These are phyloP conservation scores for Willowsia nigromaculata DNA, from an alignment of 2,888 invertebrate genomes.

Conservation along the genomic window DNA sequence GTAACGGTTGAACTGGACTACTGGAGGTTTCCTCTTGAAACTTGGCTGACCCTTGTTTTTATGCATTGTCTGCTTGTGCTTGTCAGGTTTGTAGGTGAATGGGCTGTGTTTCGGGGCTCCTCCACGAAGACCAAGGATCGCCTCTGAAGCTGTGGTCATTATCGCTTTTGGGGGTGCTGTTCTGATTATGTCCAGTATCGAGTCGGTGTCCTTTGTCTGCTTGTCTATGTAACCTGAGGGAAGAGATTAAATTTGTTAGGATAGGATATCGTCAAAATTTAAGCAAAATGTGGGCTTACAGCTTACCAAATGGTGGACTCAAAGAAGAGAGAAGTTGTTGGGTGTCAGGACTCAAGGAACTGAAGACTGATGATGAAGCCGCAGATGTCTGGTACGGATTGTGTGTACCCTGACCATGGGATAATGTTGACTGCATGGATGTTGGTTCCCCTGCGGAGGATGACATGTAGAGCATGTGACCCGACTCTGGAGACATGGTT, in stretches of 20 bases:
- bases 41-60: too few relatives aligned
- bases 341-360: background rate
- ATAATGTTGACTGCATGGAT: background rate
- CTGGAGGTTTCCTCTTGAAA: too few relatives aligned
- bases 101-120: background rate
- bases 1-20: too few relatives aligned
- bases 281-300: too few relatives aligned
- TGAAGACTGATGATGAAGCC: background rate
- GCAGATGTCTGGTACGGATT: background rate
- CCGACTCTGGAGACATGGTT: too few relatives aligned
- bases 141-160: constrained; percentile 49
- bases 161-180: constrained; percentile 53
- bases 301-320: too few relatives aligned
- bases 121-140: background rate
- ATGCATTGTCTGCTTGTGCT: too few relatives aligned
- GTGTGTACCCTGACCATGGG: background rate
- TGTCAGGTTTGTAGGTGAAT: background rate
- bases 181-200: background rate
- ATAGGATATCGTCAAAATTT: too few relatives aligned
- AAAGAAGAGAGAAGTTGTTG: background rate
- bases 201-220: background rate
- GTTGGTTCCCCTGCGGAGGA: too few relatives aligned
- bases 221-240: constrained; percentile 20
- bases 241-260: background rate
- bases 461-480: too few relatives aligned